These are phyloP conservation scores for Anticlea derivata DNA, from an alignment of 2,888 invertebrate species.

Conservation along the genomic window DNA sequence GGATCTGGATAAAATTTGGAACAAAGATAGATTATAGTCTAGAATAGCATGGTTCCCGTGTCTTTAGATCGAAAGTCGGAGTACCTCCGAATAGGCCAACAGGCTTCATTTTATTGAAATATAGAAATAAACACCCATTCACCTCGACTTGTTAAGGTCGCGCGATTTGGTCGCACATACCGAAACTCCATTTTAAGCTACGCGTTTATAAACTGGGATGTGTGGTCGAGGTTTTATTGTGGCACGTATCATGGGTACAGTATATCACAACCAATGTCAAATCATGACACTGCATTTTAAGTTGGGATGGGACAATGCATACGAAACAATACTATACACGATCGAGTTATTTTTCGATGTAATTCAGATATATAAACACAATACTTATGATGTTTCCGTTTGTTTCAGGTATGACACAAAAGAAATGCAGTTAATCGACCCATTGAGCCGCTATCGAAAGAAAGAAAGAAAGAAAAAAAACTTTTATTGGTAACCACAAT, in stretches of 20 bases:
- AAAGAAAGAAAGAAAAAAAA: too few relatives aligned
- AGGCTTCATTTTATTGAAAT: too few relatives aligned
- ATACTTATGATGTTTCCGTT: slow-evolving; percentile 16
- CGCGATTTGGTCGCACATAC: background rate
- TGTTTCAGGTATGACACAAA: slow-evolving; percentile 37
- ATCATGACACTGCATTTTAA: slow-evolving; percentile 21
- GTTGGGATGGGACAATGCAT: slow-evolving; percentile 9
- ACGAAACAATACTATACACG: background rate
- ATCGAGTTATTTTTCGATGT: slow-evolving; percentile 14
- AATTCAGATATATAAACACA: background rate
- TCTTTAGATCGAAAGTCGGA: too few relatives aligned
- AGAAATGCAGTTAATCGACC: slow-evolving; percentile 6
- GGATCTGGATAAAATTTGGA: too few relatives aligned
- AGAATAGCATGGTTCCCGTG: too few relatives aligned
- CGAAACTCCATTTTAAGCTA: background rate
- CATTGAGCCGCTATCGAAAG: too few relatives aligned
- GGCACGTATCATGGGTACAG: slow-evolving; percentile 22
- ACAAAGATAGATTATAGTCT: too few relatives aligned
- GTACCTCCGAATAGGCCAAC: too few relatives aligned
- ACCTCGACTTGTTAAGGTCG: background rate
- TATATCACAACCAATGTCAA: slow-evolving; percentile 19
- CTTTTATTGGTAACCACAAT: too few relatives aligned
- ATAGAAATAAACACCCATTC: too few relatives aligned
- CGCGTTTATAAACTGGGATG: slow-evolving; percentile 14
- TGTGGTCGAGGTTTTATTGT: slow-evolving; percentile 25